These are phyloP conservation scores for Phaetusa simplex DNA, from an alignment of 2,113 vertebrate species.

Conservation along the genomic window DNA sequence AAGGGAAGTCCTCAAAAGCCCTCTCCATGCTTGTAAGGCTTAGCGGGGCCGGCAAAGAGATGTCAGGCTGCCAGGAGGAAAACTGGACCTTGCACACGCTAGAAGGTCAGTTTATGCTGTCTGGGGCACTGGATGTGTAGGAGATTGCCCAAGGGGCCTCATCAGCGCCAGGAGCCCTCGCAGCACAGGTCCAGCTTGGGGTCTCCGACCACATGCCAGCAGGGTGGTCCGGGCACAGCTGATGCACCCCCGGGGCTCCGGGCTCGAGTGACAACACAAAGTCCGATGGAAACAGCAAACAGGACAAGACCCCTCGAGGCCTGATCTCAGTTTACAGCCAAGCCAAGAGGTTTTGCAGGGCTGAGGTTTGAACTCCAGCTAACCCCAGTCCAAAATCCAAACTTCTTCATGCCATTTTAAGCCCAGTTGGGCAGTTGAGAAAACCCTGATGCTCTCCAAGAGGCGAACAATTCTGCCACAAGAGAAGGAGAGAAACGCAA, in stretches of 20 bases:
- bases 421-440: background rate
- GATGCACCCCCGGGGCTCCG: background rate
- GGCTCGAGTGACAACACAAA: background rate
- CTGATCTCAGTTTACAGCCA: background rate
- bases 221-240: background rate
- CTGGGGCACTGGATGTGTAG: background rate
- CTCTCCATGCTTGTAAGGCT: background rate
- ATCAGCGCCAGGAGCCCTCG: fast-evolving
- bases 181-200: background rate
- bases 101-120: background rate
- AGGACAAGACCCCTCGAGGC: background rate
- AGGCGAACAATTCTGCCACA: background rate
- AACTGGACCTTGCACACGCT: background rate
- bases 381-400: background rate
- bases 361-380: slow-evolving; percentile 26
- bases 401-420: background rate
- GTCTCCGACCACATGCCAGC: background rate
- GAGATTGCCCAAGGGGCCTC: background rate
- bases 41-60: background rate
- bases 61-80: background rate
- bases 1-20: background rate
- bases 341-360: background rate
- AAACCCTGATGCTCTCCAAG: background rate
- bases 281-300: background rate
- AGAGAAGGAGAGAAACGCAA: background rate